phyloP scores from a whole-genome alignment of 2,888 invertebrate species.

The Mimumesa dahlbomi region DNA sequence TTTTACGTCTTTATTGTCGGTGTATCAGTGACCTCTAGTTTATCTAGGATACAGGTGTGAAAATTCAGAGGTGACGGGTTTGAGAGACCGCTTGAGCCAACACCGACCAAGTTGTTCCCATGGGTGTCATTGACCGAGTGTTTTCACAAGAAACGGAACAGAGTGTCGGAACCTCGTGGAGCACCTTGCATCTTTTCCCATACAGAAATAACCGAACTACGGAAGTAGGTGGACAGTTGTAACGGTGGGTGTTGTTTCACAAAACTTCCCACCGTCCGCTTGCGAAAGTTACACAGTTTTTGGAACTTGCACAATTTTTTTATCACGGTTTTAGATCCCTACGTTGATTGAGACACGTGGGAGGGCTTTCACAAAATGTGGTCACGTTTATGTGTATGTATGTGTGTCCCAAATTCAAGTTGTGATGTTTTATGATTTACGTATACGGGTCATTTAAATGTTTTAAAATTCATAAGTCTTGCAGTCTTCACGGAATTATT shows the following conservation, averaged over 20 bases:
- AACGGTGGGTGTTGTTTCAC: slow-evolving; percentile 18
- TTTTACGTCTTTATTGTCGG: too few species aligned
- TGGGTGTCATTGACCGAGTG: slow-evolving; percentile 61
- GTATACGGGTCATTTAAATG: too few species aligned
- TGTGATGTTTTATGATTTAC: too few species aligned
- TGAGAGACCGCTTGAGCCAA: slow-evolving; percentile 55
- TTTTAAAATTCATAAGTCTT: too few species aligned
- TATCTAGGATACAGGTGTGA: slow-evolving; percentile 11
- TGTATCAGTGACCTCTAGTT: not conserved
- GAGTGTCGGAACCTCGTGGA: slow-evolving; percentile 25
- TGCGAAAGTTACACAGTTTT: too few species aligned
- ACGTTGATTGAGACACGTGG: too few species aligned
- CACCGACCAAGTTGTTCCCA: slow-evolving; percentile 57
- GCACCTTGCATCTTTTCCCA: slow-evolving; percentile 30
- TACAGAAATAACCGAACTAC: slow-evolving; percentile 28
- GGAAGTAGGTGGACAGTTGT: slow-evolving; percentile 36
- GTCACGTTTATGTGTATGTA: too few species aligned
- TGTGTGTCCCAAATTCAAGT: too few species aligned
- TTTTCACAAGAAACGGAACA: slow-evolving; percentile 58
- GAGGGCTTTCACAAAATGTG: too few species aligned
- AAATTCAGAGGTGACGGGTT: slow-evolving; percentile 17
- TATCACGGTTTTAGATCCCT: too few species aligned
- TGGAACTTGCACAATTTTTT: too few species aligned
- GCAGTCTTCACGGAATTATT: too few species aligned
- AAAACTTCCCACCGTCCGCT: slow-evolving; percentile 5